These are phyloP conservation scores for Gephyroberyx darwinii DNA, from an alignment of 2,797 vertebrate species.

Conservation along the genomic window DNA sequence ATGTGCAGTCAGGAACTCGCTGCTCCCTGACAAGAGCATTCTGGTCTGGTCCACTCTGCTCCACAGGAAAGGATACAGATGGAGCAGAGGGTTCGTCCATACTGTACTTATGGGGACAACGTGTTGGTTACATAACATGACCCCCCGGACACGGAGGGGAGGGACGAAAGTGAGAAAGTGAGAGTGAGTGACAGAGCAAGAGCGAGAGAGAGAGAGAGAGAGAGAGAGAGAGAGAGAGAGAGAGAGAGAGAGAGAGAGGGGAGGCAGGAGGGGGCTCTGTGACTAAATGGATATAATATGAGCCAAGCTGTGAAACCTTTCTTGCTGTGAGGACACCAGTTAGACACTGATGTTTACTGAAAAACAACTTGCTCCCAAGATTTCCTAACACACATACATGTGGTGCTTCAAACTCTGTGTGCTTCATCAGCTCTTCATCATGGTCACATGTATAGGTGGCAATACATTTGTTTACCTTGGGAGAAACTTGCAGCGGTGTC, in stretches of 20 bases:
- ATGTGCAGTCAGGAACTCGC: background rate
- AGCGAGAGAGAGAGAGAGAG: too few relatives aligned
- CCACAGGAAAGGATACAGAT: conserved; percentile 23
- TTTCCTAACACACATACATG: background rate
- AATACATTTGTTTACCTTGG: background rate
- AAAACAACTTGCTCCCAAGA: background rate
- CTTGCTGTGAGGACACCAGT: background rate
- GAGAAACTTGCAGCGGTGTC: background rate
- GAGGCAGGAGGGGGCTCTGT: background rate
- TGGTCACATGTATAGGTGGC: background rate
- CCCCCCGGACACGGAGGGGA: background rate
- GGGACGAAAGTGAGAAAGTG: background rate
- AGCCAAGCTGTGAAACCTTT: conserved; percentile 25
- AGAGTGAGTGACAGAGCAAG: too few relatives aligned
- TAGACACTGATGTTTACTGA: conserved; percentile 8
- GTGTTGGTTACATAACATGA: conserved; percentile 46
- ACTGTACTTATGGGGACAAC: conserved; percentile 24
- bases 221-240: too few relatives aligned
- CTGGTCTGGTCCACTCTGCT: conserved; percentile 23
- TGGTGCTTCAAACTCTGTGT: background rate
- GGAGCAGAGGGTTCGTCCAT: conserved; percentile 17
- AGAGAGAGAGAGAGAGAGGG: too few relatives aligned
- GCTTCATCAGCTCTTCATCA: conserved; percentile 15
- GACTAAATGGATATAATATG: conserved; percentile 33
- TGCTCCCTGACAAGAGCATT: conserved; percentile 8